phyloP scores from a whole-genome alignment of 2,797 vertebrate species.

The Sarcoramphus papa region DNA sequence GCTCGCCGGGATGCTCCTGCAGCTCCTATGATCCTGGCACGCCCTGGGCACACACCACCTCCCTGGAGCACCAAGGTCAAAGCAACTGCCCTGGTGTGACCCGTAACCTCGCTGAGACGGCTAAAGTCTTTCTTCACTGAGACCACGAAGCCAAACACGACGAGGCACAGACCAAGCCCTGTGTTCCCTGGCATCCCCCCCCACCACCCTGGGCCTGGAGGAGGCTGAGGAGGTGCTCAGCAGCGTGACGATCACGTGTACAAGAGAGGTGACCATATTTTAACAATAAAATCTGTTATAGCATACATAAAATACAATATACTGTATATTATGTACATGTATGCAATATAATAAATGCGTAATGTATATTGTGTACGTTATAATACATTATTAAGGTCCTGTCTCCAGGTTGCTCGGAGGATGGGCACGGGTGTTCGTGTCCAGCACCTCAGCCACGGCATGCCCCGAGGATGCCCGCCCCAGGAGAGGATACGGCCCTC shows the following conservation, averaged over 20 bases:
- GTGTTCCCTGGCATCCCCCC: not conserved
- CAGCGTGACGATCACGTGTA: fast-evolving
- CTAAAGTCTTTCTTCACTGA: not conserved
- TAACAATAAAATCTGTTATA: not conserved
- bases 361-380: not conserved
- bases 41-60: not conserved
- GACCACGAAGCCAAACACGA: not conserved
- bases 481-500: fast-evolving
- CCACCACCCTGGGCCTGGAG: fast-evolving
- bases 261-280: not conserved
- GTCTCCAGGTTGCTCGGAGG: not conserved
- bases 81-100: not conserved
- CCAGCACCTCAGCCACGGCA: not conserved
- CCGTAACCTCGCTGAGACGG: fast-evolving
- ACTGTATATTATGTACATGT: fast-evolving
- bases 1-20: not conserved
- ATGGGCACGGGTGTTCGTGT: fast-evolving
- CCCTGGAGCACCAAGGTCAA: not conserved
- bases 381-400: not conserved
- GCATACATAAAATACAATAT: not conserved
- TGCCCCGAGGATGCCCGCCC: fast-evolving
- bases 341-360: not conserved
- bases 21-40: not conserved
- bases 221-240: not conserved
- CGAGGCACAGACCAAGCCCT: not conserved